Evolutionary conservation across 2,797 vertebrate genomes (phyloP).

Genomic region (Chrosomus eos): DNA sequence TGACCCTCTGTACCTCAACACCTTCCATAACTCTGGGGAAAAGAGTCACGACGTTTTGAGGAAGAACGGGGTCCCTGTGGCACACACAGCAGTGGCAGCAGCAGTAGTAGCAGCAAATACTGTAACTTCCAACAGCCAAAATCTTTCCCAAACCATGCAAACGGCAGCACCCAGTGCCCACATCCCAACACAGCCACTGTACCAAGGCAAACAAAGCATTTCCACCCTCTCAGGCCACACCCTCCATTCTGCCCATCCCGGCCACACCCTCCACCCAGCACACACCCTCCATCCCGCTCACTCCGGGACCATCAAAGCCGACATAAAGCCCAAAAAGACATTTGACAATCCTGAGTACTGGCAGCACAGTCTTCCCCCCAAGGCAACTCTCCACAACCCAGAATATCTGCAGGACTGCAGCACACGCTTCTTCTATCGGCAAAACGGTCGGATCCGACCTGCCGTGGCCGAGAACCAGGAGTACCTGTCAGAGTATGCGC

Average conservation of each 20-base stretch:
- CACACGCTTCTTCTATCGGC: slow-evolving; percentile 98
- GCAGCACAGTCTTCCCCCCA: slow-evolving; percentile 97
- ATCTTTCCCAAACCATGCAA: slow-evolving; percentile 78
- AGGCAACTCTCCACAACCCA: slow-evolving; percentile 91
- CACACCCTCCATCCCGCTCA: slow-evolving; percentile 77
- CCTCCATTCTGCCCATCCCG: slow-evolving; percentile 75
- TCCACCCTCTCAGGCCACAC: slow-evolving; percentile 77
- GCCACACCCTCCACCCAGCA: slow-evolving; percentile 60
- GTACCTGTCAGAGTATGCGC: slow-evolving; percentile 96
- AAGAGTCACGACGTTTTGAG: slow-evolving; percentile 80
- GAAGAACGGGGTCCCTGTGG: slow-evolving; percentile 77
- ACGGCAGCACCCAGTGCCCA: slow-evolving; percentile 51
- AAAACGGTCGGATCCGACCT: slow-evolving; percentile 96
- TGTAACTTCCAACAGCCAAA: slow-evolving; percentile 71
- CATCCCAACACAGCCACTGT: slow-evolving; percentile 68
- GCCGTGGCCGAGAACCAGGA: slow-evolving; percentile 98
- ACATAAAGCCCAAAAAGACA: slow-evolving; percentile 92
- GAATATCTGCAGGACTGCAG: slow-evolving; percentile 99
- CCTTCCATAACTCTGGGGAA: slow-evolving; percentile 87
- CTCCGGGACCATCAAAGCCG: slow-evolving; percentile 79
- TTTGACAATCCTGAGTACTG: slow-evolving; percentile 99
- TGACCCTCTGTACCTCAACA: slow-evolving; percentile 96
- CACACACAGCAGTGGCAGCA: slow-evolving; percentile 35
- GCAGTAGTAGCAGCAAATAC: slow-evolving; percentile 32
- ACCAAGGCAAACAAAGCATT: slow-evolving; percentile 74